Conservation (phyloP, 37 sponge, comb jelly and placozoan species). For the Ianthella basta region DNA sequence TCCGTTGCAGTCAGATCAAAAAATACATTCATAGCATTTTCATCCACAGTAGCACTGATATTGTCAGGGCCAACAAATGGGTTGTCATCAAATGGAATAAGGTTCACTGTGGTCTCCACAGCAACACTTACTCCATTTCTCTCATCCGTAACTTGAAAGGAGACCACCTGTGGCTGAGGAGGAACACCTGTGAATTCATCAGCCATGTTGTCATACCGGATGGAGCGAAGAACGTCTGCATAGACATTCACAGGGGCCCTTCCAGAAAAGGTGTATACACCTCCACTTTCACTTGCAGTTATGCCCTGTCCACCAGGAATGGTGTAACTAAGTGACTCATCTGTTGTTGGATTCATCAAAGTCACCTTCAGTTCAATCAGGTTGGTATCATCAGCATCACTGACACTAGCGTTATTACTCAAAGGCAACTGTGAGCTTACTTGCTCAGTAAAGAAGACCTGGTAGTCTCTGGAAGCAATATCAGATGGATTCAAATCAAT, state of each 20-base stretch:
- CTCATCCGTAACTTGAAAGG: constrained; percentile 60
- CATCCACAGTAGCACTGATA: neutral
- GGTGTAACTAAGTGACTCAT: constrained; percentile 2
- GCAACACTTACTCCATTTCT: constrained; percentile 37
- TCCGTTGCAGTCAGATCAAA: neutral
- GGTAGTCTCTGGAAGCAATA: neutral
- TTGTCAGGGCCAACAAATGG: constrained; percentile 9
- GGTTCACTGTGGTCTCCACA: constrained; percentile 23
- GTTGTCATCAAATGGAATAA: constrained; percentile 74
- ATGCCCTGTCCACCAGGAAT: constrained; percentile 32
- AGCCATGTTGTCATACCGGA: constrained; percentile 61
- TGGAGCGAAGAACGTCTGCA: constrained; percentile 25
- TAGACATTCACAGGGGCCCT: constrained; percentile 7
- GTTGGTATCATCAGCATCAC: constrained; percentile 55
- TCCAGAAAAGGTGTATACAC: constrained; percentile 41
- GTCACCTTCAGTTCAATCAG: constrained; percentile 32
- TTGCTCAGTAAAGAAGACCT: constrained; percentile 1
- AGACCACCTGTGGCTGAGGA: constrained; percentile 12
- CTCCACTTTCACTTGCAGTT: neutral
- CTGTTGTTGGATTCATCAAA: constrained; percentile 46
- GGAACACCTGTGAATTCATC: constrained; percentile 50
- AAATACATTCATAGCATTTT: neutral
- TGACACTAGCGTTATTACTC: constrained; percentile 19
- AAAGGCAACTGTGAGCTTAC: neutral
- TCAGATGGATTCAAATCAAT: neutral